Evolutionary conservation across 1,140 invertebrate species (phyloP).

Genomic region (Drosophila virilis): DNA sequence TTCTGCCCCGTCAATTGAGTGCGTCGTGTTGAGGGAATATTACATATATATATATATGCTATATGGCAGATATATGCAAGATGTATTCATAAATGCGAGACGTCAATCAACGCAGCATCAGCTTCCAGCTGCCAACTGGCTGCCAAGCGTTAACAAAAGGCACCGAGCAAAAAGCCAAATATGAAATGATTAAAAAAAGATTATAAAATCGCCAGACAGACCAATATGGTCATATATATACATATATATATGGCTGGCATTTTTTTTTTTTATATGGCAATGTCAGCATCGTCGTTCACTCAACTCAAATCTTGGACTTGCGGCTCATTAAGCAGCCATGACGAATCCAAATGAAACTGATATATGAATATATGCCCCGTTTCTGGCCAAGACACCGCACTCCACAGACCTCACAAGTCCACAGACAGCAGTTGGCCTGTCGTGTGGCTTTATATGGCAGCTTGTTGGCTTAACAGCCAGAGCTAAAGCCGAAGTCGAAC

Average conservation of each 20-base stretch:
- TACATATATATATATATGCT: too few relatives aligned
- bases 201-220: conserved; percentile 60
- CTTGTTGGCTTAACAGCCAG: conserved; percentile 47
- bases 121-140: conserved; percentile 69
- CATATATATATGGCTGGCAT: conserved; percentile 22
- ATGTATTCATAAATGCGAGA: conserved; percentile 51
- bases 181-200: conserved; percentile 78
- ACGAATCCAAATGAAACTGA: conserved; percentile 80
- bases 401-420: conserved; percentile 9
- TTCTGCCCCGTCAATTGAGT: conserved; percentile 2
- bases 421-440: conserved; percentile 21
- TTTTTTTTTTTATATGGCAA: conserved; percentile 27
- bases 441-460: conserved; percentile 64
- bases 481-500: too few relatives aligned
- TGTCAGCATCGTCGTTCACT: conserved; percentile 65
- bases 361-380: conserved; percentile 63
- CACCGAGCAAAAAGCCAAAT: conserved; percentile 35
- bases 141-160: conserved; percentile 72
- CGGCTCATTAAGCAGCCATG: conserved; percentile 80
- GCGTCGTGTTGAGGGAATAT: neutral
- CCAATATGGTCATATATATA: conserved; percentile 26
- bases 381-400: conserved; percentile 17
- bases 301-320: conserved; percentile 60
- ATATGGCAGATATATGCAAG: conserved; percentile 24
- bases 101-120: conserved; percentile 78